Conservation (phyloP, 2,113 vertebrate genomes). For the Galbula dea region DNA sequence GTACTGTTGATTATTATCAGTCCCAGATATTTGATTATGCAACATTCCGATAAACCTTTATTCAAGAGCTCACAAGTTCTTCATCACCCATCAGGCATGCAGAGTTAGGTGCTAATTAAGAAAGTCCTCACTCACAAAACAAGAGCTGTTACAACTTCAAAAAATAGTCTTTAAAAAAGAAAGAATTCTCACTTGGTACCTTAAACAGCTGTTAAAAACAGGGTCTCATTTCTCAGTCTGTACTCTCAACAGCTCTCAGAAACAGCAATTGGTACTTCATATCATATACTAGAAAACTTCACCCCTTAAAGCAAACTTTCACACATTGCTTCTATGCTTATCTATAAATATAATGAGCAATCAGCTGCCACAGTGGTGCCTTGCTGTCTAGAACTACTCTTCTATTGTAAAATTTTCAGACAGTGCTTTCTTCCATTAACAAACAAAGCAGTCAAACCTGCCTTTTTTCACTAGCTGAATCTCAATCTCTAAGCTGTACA, state of each 20-base stretch:
- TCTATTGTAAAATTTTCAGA: conserved; percentile 51
- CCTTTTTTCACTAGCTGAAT: conserved; percentile 53
- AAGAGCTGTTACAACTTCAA: not conserved
- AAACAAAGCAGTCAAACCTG: conserved; percentile 53
- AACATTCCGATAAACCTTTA: not conserved
- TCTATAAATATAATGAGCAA: conserved; percentile 49
- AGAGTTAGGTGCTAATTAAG: not conserved
- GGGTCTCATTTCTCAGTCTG: not conserved
- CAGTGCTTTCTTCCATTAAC: conserved; percentile 35
- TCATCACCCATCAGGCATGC: not conserved
- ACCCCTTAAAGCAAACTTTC: conserved; percentile 25
- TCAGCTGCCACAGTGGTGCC: conserved; percentile 62
- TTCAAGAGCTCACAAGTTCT: not conserved
- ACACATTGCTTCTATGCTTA: conserved; percentile 22
- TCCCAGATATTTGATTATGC: not conserved
- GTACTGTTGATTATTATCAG: not conserved
- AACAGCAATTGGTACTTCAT: not conserved
- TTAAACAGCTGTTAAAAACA: not conserved
- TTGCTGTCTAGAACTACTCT: conserved; percentile 58
- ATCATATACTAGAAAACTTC: not conserved
- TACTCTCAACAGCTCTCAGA: not conserved
- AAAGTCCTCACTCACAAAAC: not conserved
- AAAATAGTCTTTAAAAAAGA: not conserved
- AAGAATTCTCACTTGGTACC: not conserved
- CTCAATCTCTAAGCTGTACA: conserved; percentile 35